Conservation (phyloP, 2,888 invertebrate species). For the Nomada lathburiana region DNA sequence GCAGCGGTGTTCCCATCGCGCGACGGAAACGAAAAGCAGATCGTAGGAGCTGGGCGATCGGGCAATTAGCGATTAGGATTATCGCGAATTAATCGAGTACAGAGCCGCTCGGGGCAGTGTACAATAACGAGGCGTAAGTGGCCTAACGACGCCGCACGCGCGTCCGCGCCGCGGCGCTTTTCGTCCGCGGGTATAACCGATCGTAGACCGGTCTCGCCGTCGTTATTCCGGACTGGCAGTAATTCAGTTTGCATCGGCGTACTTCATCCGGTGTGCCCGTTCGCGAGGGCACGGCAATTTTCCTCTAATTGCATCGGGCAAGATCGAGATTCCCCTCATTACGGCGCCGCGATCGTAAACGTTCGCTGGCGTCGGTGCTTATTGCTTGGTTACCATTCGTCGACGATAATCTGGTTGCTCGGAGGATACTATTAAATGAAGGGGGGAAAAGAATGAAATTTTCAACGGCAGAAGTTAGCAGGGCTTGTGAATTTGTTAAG, state of each 20-base stretch:
- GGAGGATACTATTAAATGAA: background rate
- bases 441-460: background rate
- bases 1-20: background rate
- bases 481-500: too few relatives aligned
- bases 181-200: slow-evolving; percentile 69
- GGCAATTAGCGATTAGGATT: slow-evolving; percentile 82
- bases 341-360: slow-evolving; percentile 23
- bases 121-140: slow-evolving; percentile 71
- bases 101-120: slow-evolving; percentile 59
- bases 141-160: slow-evolving; percentile 58
- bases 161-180: background rate
- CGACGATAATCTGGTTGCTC: background rate
- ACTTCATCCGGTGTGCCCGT: slow-evolving; percentile 57
- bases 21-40: slow-evolving; percentile 16
- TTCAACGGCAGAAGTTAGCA: background rate
- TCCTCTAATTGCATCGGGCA: slow-evolving; percentile 71
- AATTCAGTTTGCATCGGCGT: slow-evolving; percentile 73
- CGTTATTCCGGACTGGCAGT: slow-evolving; percentile 70
- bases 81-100: slow-evolving; percentile 81
- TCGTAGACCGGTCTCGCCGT: slow-evolving; percentile 70
- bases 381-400: background rate
- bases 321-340: slow-evolving; percentile 71
- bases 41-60: background rate
- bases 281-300: slow-evolving; percentile 55
- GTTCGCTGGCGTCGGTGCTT: slow-evolving; percentile 1